Percentiles rank a stretch among this genome's conserved stretches.
phyloP scores from a whole-genome alignment of 53 echinoderm and acorn worm genomes.

The Holothuria leucospilota region DNA sequence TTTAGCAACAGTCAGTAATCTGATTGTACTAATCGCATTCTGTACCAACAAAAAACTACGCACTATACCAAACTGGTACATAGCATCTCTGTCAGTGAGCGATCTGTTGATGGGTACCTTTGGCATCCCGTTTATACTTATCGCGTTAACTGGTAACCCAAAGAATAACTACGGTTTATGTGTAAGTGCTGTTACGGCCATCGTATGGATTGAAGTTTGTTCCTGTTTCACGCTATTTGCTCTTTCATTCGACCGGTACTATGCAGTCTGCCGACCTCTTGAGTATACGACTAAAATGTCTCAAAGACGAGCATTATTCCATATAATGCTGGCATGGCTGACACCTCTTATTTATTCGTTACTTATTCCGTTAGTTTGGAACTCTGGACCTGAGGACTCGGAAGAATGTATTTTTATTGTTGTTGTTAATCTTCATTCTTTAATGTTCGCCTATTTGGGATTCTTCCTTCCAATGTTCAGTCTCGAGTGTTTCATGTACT shows the following conservation, averaged over 20 bases:
- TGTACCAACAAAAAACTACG: slow-evolving; percentile 59
- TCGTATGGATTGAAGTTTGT: slow-evolving; percentile 63
- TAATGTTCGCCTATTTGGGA: slow-evolving; percentile 58
- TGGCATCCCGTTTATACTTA: slow-evolving; percentile 52
- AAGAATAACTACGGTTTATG: slow-evolving; percentile 61
- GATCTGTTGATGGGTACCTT: slow-evolving; percentile 68
- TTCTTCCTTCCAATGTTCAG: slow-evolving; percentile 52
- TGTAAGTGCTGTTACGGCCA: slow-evolving; percentile 47
- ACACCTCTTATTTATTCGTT: slow-evolving; percentile 53
- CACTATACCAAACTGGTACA: slow-evolving; percentile 60
- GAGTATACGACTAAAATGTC: slow-evolving; percentile 33
- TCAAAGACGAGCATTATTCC: slow-evolving; percentile 22
- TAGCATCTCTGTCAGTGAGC: slow-evolving; percentile 58
- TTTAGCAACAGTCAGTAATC: slow-evolving; percentile 54
- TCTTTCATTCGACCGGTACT: slow-evolving; percentile 66
- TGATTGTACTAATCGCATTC: slow-evolving; percentile 42
- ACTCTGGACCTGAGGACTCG: not conserved
- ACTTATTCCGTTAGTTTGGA: slow-evolving; percentile 67
- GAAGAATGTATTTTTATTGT: slow-evolving; percentile 47
- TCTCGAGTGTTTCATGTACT: slow-evolving; percentile 70
- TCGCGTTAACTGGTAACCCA: slow-evolving; percentile 62
- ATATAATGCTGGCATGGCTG: slow-evolving; percentile 58
- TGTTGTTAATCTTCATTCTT: slow-evolving; percentile 41
- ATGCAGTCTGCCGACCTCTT: slow-evolving; percentile 54
- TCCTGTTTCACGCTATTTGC: slow-evolving; percentile 69